Evolutionary conservation across 2,797 vertebrate species (phyloP), one percentile per base, ranked within the genome.

Genomic region (Chelon labrosus): DNA sequence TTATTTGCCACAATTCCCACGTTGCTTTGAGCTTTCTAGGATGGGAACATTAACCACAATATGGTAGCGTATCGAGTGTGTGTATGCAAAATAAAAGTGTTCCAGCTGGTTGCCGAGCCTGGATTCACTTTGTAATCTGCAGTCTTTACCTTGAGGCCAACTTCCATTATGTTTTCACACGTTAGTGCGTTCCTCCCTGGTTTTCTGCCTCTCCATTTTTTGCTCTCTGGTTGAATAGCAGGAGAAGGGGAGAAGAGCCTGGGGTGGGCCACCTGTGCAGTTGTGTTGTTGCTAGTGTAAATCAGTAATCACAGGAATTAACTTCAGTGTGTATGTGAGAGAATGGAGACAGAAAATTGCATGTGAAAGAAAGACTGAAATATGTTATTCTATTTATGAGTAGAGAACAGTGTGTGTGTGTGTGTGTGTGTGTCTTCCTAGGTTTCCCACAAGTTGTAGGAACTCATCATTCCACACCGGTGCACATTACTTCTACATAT

Each of bases 221-320:
- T n/a, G 19, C 72, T 83, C 54, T 73, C 74, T 60, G 70, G 38
- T 73, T 74, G 67, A 75, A 62, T 49, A 14, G 79, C 72, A 73
- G 68, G 76, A 73, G 68, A 59, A 61, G 54, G 57, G 64, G 54
- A 69, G 55, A 7, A 51, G 67, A 60, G 83, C 86, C 73, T 0
- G 31, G 77, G 80, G 83, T 52, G 42, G 75, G 70, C 79, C 89
- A 87, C 85, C 91, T 92, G 90, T 80, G 74, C 61, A 67, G 72
- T 63, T 77, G 49, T 82, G 70, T 83, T 84, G 73, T 44, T 70
- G 63, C 42, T 76, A 70, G 73, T 80, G 77, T 84, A 86, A 79
- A 85, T 86, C 77, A 70, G 76, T 82, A 90, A 89, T 90, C 79
- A 80, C 79, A 78, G 66, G 79, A 80, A 80, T 86, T 84, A 84